Evolutionary conservation across 2,888 invertebrate genomes (phyloP).

Genomic region (Silvanus unidentatus): DNA sequence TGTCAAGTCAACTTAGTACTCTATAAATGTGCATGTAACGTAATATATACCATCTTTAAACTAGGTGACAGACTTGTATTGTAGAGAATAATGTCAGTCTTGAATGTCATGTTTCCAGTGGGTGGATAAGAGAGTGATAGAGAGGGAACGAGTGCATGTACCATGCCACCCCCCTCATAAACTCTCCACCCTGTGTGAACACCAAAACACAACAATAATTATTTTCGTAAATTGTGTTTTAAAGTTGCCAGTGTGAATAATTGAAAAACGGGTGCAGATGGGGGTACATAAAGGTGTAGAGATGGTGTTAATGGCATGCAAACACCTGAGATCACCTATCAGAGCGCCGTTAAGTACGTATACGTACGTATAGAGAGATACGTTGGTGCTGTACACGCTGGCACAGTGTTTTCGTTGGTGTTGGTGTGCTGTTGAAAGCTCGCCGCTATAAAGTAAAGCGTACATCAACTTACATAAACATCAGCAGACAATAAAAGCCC

Average conservation of each 20-base stretch:
- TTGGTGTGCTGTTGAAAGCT: conserved; percentile 36
- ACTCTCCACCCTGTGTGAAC: no score
- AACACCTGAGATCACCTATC: conserved; percentile 45
- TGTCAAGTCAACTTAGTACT: conserved; percentile 40
- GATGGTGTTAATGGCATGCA: conserved; percentile 44
- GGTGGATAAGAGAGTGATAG: neutral
- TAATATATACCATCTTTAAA: conserved; percentile 15
- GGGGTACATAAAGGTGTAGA: conserved; percentile 24
- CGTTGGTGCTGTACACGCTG: no score
- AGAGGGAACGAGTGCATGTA: no score
- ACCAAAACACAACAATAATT: no score
- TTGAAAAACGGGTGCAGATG: conserved; percentile 18
- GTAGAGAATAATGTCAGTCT: neutral
- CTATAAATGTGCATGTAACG: conserved; percentile 29
- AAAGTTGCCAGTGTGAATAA: conserved; percentile 20
- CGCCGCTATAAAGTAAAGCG: conserved; percentile 40
- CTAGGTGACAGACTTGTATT: conserved; percentile 2
- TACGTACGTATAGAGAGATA: conserved; percentile 7
- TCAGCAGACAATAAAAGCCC: conserved; percentile 31
- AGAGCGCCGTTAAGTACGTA: conserved; percentile 37
- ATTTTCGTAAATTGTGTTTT: no score
- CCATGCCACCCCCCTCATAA: no score
- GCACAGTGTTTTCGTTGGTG: no score
- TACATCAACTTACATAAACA: conserved; percentile 42
- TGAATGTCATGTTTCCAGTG: neutral